Conservation (phyloP, 2,888 invertebrate species). For the Dicroscelio sp. region DNA sequence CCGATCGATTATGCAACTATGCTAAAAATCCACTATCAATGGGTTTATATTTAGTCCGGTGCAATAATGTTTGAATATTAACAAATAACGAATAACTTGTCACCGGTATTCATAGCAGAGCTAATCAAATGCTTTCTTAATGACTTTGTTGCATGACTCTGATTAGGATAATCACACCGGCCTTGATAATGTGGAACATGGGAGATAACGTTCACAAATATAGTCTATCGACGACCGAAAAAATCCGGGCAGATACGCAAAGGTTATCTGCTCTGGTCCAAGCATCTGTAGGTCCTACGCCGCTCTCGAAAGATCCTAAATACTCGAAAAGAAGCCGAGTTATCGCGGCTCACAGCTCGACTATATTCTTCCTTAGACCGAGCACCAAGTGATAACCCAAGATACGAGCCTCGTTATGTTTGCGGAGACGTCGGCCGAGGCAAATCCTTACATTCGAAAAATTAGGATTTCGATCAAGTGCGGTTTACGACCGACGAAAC, state of each 20-base stretch:
- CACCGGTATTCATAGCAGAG: constrained; percentile 4
- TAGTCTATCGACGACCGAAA: constrained; percentile 50
- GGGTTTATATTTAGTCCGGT: constrained; percentile 30
- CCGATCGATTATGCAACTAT: constrained; percentile 46
- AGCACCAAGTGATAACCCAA: constrained; percentile 67
- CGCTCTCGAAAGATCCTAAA: constrained; percentile 54
- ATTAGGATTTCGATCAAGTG: not conserved
- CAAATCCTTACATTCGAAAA: constrained; percentile 41
- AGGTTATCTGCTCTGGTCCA: constrained; percentile 57
- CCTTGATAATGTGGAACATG: constrained; percentile 71
- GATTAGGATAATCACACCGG: constrained; percentile 61
- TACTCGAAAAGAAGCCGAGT: constrained; percentile 44
- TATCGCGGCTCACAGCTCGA: constrained; percentile 49
- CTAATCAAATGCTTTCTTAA: constrained; percentile 59
- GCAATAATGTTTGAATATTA: constrained; percentile 40
- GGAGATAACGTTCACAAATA: constrained; percentile 71
- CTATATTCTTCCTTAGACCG: constrained; percentile 55
- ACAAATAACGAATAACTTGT: constrained; percentile 35
- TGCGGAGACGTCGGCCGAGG: constrained; percentile 31
- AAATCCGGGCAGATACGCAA: constrained; percentile 51
- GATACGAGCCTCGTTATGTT: constrained; percentile 65
- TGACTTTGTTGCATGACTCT: constrained; percentile 51
- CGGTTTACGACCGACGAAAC: constrained; percentile 24
- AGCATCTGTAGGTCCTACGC: constrained; percentile 57
- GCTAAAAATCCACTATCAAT: constrained; percentile 8